Conservation (phyloP, 2,113 vertebrate genomes). For the Lampris incognitus region DNA sequence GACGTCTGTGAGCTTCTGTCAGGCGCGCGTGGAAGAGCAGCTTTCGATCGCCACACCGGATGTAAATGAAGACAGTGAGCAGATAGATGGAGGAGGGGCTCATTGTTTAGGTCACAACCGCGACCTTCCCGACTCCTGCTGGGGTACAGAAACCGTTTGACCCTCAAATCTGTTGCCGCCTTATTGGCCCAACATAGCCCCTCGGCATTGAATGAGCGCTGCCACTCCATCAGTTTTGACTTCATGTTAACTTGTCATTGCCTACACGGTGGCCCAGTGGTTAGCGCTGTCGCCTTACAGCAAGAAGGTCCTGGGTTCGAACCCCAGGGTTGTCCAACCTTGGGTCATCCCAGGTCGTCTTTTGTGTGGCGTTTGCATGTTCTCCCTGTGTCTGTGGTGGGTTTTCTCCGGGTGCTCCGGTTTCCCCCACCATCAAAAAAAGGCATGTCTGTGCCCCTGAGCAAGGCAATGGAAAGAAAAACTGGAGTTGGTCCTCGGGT, state of each 20-base stretch:
- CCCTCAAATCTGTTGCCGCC: not conserved
- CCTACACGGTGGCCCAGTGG: no score
- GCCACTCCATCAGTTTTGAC: not conserved
- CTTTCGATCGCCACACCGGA: not conserved
- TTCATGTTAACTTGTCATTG: not conserved
- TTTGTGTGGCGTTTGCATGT: no score
- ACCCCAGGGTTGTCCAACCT: no score
- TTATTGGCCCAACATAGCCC: not conserved
- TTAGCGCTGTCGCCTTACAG: no score
- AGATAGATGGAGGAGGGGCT: constrained; percentile 1
- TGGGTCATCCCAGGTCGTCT: no score
- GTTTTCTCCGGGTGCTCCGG: no score
- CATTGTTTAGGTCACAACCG: constrained; percentile 5
- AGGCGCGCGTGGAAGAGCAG: constrained; percentile 10
- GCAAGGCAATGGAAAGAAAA: no score
- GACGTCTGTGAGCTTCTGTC: constrained; percentile 21
- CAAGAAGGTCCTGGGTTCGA: no score
- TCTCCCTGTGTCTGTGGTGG: no score
- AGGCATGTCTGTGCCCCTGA: no score
- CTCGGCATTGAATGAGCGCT: not conserved
- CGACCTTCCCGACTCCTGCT: constrained; percentile 13
- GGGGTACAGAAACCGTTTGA: not conserved
- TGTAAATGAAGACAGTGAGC: constrained; percentile 27
- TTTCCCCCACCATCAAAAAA: no score
- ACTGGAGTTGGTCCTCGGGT: no score